Base-by-base conservation (phyloP, 2,888 invertebrate species). In the Pseudanteris insignis region DNA sequence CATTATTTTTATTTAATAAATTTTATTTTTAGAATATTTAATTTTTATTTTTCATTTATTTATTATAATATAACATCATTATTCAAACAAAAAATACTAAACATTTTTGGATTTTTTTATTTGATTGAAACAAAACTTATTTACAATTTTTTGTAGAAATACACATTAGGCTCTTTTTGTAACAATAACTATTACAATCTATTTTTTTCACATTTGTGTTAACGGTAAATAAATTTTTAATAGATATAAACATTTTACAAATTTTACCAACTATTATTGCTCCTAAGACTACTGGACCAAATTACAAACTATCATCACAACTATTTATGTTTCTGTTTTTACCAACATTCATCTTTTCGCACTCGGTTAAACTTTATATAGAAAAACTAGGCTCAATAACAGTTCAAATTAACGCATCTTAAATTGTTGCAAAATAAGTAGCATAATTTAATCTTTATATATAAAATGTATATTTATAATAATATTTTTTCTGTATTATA, bases 131-230 rank as follows among this genome's bases (percentile, higher is more conserved):
- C n/a, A n/a, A n/a, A n/a, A n/a, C n/a, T n/a, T n/a, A n/a, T n/a
- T n/a, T n/a, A n/a, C n/a, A n/a, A n/a, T n/a, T n/a, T n/a, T 58
- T 46, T 47, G 53, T 60, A 60, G 44, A 60, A 61, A 61, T 54
- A 48, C 41, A 47, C 53, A 32, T 53, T 54, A 61, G 60, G 60
- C 54, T 40, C n/a, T 14, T 53, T 43, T 48, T 40, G 40, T 59
- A 59, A 59, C 59, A 57, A 57, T 57, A 59, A 59, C 59, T 37
- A 32, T 40, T 51, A 58, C 50, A 58, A 58, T 58, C 57, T 58
- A 58, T 41, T 47, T 41, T n/a, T 51, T 40, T 53, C 53, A 53
- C 32, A 60, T 21, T 53, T 60, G 34, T 26, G 30, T 32, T 53
- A 60, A 60, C 60, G 53, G n/a, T 54, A 54, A 46, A 60, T 60